Evolutionary conservation across 2,797 vertebrate species (phyloP).

Genomic region (Mus spretus): DNA sequence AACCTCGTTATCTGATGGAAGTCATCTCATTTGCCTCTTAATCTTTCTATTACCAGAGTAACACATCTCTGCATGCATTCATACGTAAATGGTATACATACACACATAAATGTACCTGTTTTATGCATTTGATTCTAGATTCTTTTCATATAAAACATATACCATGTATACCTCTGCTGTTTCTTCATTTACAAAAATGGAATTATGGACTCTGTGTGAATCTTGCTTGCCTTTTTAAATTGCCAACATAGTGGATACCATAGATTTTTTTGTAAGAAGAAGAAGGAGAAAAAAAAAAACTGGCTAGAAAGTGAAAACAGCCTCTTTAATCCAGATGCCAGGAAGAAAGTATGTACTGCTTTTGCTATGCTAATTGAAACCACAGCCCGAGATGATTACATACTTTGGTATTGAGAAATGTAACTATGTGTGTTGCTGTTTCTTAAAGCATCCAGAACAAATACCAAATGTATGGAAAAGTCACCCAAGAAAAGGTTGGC

Average conservation of each 20-base stretch:
- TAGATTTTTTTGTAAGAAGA: conserved; percentile 67
- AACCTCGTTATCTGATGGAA: conserved; percentile 7
- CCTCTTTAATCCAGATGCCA: conserved; percentile 74
- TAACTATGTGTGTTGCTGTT: conserved; percentile 66
- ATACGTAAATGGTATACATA: background rate
- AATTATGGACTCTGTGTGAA: conserved; percentile 5
- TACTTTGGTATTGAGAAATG: conserved; percentile 78
- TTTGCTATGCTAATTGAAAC: conserved; percentile 81
- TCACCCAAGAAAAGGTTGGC: conserved; percentile 35
- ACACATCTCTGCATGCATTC: background rate
- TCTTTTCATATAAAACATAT: conserved; percentile 16
- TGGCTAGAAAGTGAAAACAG: conserved; percentile 72
- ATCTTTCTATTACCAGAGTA: conserved; percentile 21
- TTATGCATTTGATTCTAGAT: background rate
- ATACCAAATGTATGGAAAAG: conserved; percentile 73
- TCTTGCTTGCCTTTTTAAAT: conserved; percentile 44
- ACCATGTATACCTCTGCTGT: background rate
- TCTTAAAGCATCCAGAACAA: conserved; percentile 75
- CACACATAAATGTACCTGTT: background rate
- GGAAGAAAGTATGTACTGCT: conserved; percentile 75
- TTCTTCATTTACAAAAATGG: conserved; percentile 61
- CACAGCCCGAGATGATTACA: conserved; percentile 78
- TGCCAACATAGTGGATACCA: conserved; percentile 54
- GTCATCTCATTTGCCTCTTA: conserved; percentile 1
- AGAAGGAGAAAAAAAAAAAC: conserved; percentile 68